Evolutionary conservation across 2,888 invertebrate species (phyloP), one percentile per base, ranked within the genome.

Genomic region (Timema podura): DNA sequence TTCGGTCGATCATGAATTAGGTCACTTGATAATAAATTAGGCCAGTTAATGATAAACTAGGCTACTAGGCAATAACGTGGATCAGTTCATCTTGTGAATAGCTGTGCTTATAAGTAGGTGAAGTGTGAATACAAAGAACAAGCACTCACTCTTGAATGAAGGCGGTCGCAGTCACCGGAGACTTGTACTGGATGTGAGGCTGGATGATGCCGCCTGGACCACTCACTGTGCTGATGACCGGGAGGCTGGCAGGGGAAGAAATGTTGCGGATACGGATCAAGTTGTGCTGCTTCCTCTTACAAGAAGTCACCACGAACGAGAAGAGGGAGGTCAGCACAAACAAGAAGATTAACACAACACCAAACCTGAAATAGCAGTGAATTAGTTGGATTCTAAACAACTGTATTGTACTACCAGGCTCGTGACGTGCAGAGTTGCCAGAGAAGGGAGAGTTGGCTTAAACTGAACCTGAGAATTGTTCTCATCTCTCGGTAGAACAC

Each of bases 171-270:
- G 73, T 68, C 48, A 70, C 30, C 49, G 69, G 15, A 47, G 74
- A 74, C 64, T 74, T 75, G 72, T 73, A 74, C 6, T 71, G 45
- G 13, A 77, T 66, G 68, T 74, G 73, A 1, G 77, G 77, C 70
- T 77, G 77, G 8, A 77, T 77, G 70, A 77, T 76, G n/a, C 77
- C 77, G 47, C 75, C 77, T 0, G 77, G 76, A 2, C 75, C 76
- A 61, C 73, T 75, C 30, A 76, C 74, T 3, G 75, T 73, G 47
- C 74, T 74, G 49, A 73, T 73, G 11, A 74, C 71, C 6, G 74
- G 71, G 13, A 66, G 44, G 15, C 65, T 46, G 44, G 72, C 65
- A 13, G 75, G 72, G n/a, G 75, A 65, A 11, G 73, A 65, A 30
- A 72, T 68, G 71, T 77, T 76, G 46, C 75, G 72, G 45, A 77